Evolutionary conservation across 2,113 vertebrate genomes (phyloP).

Genomic region (Spea multiplicata): DNA sequence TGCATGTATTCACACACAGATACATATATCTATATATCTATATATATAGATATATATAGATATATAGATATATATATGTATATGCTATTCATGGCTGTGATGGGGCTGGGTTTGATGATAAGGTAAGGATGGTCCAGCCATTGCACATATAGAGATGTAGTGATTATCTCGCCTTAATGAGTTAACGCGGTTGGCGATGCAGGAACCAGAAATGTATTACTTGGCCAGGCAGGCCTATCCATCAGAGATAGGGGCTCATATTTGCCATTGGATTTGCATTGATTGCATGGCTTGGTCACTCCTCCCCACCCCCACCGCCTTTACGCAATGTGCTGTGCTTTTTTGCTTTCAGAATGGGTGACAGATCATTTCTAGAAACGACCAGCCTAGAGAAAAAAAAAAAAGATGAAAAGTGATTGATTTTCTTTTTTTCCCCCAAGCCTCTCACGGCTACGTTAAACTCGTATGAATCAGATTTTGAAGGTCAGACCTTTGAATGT

Average conservation of each 20-base stretch:
- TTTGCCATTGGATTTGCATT: slow-evolving; percentile 32
- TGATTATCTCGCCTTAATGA: slow-evolving; percentile 26
- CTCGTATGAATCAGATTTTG: neutral
- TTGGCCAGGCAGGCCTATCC: slow-evolving; percentile 11
- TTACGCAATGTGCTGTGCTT: slow-evolving; percentile 15
- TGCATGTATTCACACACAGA: neutral
- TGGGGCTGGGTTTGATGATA: slow-evolving; percentile 19
- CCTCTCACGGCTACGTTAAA: neutral
- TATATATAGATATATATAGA: neutral
- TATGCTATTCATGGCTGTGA: neutral
- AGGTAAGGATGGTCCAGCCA: neutral
- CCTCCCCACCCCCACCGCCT: slow-evolving; percentile 10
- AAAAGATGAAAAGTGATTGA: neutral
- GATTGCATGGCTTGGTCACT: slow-evolving; percentile 27
- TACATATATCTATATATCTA: neutral
- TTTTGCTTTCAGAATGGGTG: slow-evolving; percentile 35
- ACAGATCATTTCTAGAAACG: slow-evolving; percentile 37
- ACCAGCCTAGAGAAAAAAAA: neutral
- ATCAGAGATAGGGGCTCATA: slow-evolving; percentile 15
- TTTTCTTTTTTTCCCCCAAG: neutral
- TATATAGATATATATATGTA: neutral
- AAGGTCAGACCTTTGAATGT: slow-evolving; percentile 15
- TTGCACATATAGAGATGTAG: slow-evolving; percentile 3
- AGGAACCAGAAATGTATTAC: neutral
- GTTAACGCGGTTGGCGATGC: slow-evolving; percentile 16